These are phyloP conservation scores for Plemyria rubiginata DNA, from an alignment of 2,888 invertebrate species.

Conservation along the genomic window DNA sequence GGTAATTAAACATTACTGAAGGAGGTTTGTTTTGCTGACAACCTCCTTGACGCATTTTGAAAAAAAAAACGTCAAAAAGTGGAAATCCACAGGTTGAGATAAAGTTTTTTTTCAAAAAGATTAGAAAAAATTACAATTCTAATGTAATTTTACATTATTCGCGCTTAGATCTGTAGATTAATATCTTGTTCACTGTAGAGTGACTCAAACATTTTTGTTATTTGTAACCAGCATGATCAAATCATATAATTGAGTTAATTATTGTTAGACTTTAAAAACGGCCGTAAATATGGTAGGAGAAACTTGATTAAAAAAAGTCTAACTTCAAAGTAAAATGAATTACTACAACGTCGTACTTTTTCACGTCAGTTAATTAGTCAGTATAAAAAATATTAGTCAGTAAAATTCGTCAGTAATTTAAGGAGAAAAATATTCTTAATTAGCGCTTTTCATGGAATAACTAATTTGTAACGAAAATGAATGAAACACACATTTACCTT, in stretches of 20 bases:
- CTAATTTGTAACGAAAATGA: too few species aligned
- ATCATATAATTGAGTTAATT: too few species aligned
- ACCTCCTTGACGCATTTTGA: too few species aligned
- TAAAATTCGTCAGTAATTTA: neutral
- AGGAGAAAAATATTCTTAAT: neutral
- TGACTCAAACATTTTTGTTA: constrained; percentile 64
- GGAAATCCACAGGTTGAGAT: too few species aligned
- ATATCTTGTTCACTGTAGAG: constrained; percentile 62
- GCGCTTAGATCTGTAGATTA: constrained; percentile 50
- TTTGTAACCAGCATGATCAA: too few species aligned
- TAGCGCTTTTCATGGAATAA: neutral
- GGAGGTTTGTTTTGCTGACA: too few species aligned
- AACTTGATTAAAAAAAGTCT: neutral
- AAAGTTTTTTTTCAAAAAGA: too few species aligned
- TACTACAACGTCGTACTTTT: neutral
- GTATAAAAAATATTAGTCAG: too few species aligned
- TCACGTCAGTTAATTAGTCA: neutral
- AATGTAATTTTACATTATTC: constrained; percentile 38
- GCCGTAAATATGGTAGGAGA: neutral
- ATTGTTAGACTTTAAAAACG: neutral
- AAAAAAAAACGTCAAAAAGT: too few species aligned
- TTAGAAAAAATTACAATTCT: too few species aligned
- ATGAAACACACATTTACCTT: too few species aligned
- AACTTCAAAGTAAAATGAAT: neutral
- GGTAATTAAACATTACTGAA: constrained; percentile 18